Evolutionary conservation across 2,888 invertebrate species (phyloP).

Genomic region (Anoplius nigerrimus): DNA sequence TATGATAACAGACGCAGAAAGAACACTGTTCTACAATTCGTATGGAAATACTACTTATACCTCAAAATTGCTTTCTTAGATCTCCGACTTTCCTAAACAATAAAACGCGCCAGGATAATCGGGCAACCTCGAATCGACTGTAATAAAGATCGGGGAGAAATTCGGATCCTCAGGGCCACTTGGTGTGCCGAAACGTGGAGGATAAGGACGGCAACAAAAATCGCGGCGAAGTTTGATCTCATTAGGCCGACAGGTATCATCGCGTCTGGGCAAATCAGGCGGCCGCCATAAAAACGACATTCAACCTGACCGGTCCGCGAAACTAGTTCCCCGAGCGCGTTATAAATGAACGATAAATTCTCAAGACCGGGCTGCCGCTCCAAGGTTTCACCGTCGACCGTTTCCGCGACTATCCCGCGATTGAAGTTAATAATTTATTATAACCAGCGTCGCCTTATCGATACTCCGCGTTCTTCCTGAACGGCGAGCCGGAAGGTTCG

Average conservation of each 20-base stretch:
- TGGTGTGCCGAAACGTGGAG: too few relatives aligned
- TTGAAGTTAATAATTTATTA: too few relatives aligned
- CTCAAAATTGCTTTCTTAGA: too few relatives aligned
- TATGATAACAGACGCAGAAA: too few relatives aligned
- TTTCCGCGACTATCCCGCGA: too few relatives aligned
- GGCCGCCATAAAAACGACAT: slow-evolving; percentile 13
- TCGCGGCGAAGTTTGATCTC: slow-evolving; percentile 18
- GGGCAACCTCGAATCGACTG: too few relatives aligned
- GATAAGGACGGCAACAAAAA: not conserved
- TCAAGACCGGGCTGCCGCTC: not conserved
- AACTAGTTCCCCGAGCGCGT: slow-evolving; percentile 23
- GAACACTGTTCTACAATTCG: too few relatives aligned
- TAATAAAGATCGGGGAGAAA: too few relatives aligned
- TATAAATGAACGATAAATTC: slow-evolving; percentile 34
- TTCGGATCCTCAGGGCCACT: too few relatives aligned
- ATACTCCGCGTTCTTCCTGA: slow-evolving; percentile 4
- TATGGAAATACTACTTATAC: too few relatives aligned
- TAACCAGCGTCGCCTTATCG: not conserved
- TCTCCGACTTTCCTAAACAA: too few relatives aligned
- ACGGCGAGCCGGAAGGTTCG: slow-evolving; percentile 14
- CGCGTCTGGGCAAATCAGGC: slow-evolving; percentile 3
- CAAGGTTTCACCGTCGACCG: slow-evolving; percentile 20
- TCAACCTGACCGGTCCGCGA: slow-evolving; percentile 24
- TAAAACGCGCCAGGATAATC: too few relatives aligned
- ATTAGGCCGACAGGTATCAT: slow-evolving; percentile 20